These are phyloP conservation scores for Benthosema pterotum DNA, from an alignment of 2,797 vertebrate genomes.

Conservation along the genomic window DNA sequence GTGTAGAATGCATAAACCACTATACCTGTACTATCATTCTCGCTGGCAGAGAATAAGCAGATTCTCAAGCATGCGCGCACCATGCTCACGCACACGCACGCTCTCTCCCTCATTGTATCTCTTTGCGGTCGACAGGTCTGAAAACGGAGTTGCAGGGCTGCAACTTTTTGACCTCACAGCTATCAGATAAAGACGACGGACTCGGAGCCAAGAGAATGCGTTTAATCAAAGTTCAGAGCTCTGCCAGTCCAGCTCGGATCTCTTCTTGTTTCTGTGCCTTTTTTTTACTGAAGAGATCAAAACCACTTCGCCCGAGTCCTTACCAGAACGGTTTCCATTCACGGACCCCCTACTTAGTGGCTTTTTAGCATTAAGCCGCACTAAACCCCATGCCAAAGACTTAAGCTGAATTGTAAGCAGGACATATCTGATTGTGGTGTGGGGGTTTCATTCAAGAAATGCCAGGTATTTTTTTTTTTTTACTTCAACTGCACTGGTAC, in stretches of 20 bases:
- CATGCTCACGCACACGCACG: slow-evolving; percentile 32
- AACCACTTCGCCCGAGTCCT: background rate
- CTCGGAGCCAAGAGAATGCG: slow-evolving; percentile 14
- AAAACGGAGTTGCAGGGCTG: slow-evolving; percentile 7
- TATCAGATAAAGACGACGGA: slow-evolving; percentile 40
- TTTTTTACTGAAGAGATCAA: background rate
- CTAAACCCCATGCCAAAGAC: background rate
- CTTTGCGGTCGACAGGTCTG: background rate
- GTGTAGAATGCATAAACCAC: background rate
- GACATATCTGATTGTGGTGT: no score
- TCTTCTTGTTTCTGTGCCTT: background rate
- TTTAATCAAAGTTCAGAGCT: slow-evolving; percentile 5
- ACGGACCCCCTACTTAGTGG: background rate
- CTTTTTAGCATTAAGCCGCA: background rate
- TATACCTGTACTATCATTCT: no score
- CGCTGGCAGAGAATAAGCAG: no score
- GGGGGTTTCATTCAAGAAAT: no score
- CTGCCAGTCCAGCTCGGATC: background rate
- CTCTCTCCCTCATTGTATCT: background rate
- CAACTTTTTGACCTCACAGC: slow-evolving; percentile 13
- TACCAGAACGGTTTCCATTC: background rate
- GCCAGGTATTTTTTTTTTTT: no score
- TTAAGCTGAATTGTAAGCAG: no score
- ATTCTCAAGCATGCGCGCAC: no score
- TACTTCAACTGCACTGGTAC: no score